A percentile compares a stretch with the other conserved stretches of the same genome.
phyloP scores from a whole-genome alignment of 2,888 invertebrate genomes.

The Acleris literana region DNA sequence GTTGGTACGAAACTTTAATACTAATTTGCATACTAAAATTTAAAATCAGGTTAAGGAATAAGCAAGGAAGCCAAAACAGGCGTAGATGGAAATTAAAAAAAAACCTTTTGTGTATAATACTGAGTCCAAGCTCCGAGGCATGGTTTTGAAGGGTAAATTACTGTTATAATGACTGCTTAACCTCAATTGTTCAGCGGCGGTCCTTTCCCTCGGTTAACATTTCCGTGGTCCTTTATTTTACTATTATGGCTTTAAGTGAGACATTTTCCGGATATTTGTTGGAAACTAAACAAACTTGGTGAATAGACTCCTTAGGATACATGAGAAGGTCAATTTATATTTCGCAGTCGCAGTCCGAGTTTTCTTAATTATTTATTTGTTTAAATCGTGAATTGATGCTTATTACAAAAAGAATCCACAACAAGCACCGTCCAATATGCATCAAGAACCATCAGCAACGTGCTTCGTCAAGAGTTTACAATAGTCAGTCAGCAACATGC shows the following conservation, averaged over 20 bases:
- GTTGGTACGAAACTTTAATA: neutral
- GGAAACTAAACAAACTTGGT: slow-evolving; percentile 2
- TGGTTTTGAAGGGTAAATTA: neutral
- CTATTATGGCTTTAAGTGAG: slow-evolving; percentile 1
- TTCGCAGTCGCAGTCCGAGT: no score
- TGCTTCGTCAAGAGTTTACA: no score
- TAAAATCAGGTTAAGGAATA: neutral
- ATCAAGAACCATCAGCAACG: no score
- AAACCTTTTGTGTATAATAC: neutral
- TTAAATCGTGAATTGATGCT: no score
- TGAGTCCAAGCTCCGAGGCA: neutral
- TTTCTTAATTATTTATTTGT: no score
- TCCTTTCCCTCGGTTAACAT: slow-evolving; percentile 2
- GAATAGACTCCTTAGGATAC: neutral
- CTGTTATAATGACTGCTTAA: slow-evolving; percentile 10
- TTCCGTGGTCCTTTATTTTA: slow-evolving; percentile 9
- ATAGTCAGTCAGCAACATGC: no score
- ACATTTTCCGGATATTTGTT: slow-evolving; percentile 9
- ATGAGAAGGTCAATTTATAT: neutral
- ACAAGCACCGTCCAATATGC: no score
- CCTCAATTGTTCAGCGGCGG: neutral
- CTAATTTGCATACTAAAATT: neutral
- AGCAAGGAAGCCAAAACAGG: neutral
- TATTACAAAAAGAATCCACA: no score
- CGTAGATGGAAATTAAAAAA: neutral